Conservation (phyloP, 2,888 invertebrate species). For the Nasonovia ribisnigri region DNA sequence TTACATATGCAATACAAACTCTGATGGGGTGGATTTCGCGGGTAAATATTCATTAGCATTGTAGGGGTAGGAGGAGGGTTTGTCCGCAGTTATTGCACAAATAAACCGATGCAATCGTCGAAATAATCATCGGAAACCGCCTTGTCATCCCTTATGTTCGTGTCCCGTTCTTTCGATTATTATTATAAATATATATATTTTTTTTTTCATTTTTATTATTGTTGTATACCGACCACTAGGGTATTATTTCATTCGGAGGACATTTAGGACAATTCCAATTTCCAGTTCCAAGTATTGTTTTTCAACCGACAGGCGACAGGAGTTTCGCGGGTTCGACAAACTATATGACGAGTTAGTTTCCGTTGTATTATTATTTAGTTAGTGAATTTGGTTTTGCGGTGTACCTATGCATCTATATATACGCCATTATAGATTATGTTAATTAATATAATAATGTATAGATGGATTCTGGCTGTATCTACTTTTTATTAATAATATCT, state of each 20-base stretch:
- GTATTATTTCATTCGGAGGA: slow-evolving; percentile 27
- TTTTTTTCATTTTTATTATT: slow-evolving; percentile 49
- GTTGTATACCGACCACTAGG: slow-evolving; percentile 17
- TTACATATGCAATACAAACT: slow-evolving; percentile 66
- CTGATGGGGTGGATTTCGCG: slow-evolving; percentile 22
- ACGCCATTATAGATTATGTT: background rate
- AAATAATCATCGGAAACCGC: slow-evolving; percentile 65
- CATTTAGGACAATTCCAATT: slow-evolving; percentile 17
- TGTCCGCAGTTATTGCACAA: slow-evolving; percentile 62
- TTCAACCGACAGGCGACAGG: background rate
- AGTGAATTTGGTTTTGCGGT: background rate
- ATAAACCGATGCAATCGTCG: slow-evolving; percentile 60
- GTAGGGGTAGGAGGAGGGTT: background rate
- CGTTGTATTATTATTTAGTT: background rate
- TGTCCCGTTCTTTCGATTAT: slow-evolving; percentile 53
- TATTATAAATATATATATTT: slow-evolving; percentile 25
- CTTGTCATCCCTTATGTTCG: slow-evolving; percentile 64
- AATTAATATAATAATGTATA: background rate
- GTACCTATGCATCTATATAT: no score
- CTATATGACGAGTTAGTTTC: background rate
- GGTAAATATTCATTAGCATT: slow-evolving; percentile 65
- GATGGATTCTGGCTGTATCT: background rate
- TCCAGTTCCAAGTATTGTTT: slow-evolving; percentile 11
- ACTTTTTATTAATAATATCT: background rate
- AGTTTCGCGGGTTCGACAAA: background rate